Percentiles rank a stretch among this genome's conserved stretches.
phyloP scores from a whole-genome alignment of 2,888 invertebrate genomes.

The Nymphalis urticae region DNA sequence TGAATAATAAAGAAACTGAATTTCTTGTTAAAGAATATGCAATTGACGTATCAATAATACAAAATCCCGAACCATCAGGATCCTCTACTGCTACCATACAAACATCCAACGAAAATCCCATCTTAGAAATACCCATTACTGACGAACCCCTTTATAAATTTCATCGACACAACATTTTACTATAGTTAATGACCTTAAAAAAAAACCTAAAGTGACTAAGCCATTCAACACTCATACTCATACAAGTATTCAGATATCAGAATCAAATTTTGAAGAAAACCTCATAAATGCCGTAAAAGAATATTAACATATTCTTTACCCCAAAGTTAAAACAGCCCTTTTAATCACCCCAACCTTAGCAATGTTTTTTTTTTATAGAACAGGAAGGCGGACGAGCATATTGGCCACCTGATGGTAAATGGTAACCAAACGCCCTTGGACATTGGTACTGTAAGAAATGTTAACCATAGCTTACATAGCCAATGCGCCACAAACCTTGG shows the following conservation, averaged over 20 bases:
- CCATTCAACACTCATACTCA: constrained; percentile 32
- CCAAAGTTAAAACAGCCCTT: no score
- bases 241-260: neutral
- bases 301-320: no score
- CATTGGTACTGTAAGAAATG: no score
- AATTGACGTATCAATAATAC: neutral
- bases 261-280: constrained; percentile 1
- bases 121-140: constrained; percentile 30
- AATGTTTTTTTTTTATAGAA: no score
- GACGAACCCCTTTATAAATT: constrained; percentile 35
- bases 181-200: no score
- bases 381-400: no score
- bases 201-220: constrained; percentile 22
- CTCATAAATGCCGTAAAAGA: no score
- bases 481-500: no score
- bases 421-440: no score
- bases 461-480: no score
- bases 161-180: constrained; percentile 31
- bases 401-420: no score
- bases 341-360: no score
- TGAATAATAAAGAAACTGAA: neutral
- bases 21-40: neutral
- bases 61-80: constrained; percentile 3
- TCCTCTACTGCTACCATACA: constrained; percentile 16
- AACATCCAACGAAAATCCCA: constrained; percentile 16